Evolutionary conservation across 2,113 vertebrate genomes (phyloP).

Genomic region (Albula goreensis): DNA sequence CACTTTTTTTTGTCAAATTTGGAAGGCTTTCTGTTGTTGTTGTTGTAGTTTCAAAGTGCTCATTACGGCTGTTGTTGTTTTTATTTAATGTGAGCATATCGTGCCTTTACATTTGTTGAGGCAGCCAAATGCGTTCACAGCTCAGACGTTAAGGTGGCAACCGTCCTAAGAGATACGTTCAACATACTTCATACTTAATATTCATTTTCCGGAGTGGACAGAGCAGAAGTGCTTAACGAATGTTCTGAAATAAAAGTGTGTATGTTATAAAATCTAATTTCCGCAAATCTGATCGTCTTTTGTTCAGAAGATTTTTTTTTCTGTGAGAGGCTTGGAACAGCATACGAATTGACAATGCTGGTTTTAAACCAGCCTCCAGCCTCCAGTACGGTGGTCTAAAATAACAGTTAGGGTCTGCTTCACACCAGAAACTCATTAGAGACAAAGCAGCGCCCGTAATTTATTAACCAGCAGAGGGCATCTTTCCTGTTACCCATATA

Average conservation of each 20-base stretch:
- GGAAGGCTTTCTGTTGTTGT: background rate
- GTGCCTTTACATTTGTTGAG: background rate
- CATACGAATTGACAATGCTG: background rate
- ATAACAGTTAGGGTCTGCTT: background rate
- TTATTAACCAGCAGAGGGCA: slow-evolving; percentile 20
- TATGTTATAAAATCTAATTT: too few relatives aligned
- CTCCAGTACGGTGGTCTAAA: slow-evolving; percentile 4
- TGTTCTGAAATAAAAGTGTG: too few relatives aligned
- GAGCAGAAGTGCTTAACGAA: background rate
- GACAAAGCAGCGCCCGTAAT: background rate
- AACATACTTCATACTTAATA: background rate
- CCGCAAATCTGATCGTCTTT: background rate
- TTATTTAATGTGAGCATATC: background rate
- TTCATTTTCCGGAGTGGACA: background rate
- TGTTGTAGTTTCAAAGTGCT: background rate
- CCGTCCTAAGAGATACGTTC: background rate
- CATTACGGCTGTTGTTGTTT: background rate
- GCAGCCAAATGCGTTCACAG: background rate
- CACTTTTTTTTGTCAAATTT: background rate
- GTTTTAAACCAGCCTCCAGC: background rate
- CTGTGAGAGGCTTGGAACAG: background rate
- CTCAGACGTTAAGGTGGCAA: background rate
- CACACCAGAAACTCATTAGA: background rate
- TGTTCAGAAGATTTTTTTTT: background rate
- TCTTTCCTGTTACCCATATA: background rate